Evolutionary conservation across 37 sponge, comb jelly and placozoan genomes (phyloP).

Genomic region (Axinella damicornis): DNA sequence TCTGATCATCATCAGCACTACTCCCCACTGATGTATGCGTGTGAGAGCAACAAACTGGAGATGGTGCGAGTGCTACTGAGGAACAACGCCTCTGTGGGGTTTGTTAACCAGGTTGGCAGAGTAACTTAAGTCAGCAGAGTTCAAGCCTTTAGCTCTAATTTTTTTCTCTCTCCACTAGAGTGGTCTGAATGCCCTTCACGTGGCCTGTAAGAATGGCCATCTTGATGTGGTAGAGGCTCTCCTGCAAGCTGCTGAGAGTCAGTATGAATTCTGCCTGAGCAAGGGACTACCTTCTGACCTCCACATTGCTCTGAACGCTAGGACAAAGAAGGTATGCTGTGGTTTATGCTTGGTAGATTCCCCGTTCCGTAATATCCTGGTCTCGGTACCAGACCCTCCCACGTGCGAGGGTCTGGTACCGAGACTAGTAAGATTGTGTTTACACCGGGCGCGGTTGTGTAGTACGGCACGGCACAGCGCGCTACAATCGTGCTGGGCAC

Average conservation of each 20-base stretch:
- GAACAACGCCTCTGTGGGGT: conserved; percentile 15
- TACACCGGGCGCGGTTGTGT: too few species aligned
- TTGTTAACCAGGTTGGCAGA: too few species aligned
- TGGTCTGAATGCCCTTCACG: conserved; percentile 18
- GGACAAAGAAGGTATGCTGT: neutral
- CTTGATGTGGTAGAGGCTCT: neutral
- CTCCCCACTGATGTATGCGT: conserved; percentile 41
- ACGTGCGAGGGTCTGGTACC: too few species aligned
- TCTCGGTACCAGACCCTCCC: too few species aligned
- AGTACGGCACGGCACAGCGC: too few species aligned
- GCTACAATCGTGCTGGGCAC: too few species aligned
- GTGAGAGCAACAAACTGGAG: neutral
- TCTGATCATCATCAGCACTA: too few species aligned
- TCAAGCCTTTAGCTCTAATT: neutral
- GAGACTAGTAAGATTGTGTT: too few species aligned
- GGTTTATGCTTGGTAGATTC: neutral
- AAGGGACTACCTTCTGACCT: neutral
- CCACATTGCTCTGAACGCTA: neutral
- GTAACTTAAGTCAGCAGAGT: neutral
- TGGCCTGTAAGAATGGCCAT: neutral
- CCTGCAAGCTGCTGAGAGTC: neutral
- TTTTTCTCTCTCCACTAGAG: neutral
- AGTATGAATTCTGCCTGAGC: neutral
- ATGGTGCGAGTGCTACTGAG: conserved; percentile 25
- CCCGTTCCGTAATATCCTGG: too few species aligned